Percentiles rank a stretch among this genome's conserved stretches.
These are phyloP conservation scores for Megathymus violae DNA, from an alignment of 1,140 invertebrate species.

Conservation along the genomic window DNA sequence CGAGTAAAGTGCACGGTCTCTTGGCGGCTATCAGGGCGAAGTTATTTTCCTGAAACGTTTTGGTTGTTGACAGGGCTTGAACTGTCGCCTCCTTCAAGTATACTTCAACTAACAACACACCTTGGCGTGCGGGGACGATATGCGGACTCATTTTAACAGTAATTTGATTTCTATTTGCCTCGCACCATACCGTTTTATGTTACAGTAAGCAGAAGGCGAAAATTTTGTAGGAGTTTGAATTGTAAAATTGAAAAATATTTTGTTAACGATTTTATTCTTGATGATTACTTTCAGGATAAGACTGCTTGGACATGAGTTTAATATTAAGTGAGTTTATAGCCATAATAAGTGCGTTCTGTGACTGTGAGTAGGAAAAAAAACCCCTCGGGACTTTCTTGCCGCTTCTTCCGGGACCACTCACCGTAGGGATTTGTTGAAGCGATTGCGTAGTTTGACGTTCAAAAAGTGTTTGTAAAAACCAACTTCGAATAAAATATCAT, in stretches of 20 bases:
- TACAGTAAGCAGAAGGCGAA: not conserved
- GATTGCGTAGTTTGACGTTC: too few relatives aligned
- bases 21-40: conserved; percentile 49
- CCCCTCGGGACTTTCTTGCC: too few relatives aligned
- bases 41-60: conserved; percentile 77
- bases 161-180: conserved; percentile 26
- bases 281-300: too few relatives aligned
- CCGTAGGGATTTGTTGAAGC: too few relatives aligned
- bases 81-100: conserved; percentile 26
- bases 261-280: conserved; percentile 2
- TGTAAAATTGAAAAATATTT: not conserved
- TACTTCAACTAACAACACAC: conserved; percentile 31
- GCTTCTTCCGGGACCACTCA: too few relatives aligned
- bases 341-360: too few relatives aligned
- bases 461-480: too few relatives aligned
- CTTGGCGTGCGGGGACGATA: conserved; percentile 14
- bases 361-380: too few relatives aligned
- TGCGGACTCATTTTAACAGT: conserved; percentile 7
- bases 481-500: too few relatives aligned
- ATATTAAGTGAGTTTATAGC: too few relatives aligned
- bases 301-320: too few relatives aligned
- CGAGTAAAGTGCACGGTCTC: conserved; percentile 70
- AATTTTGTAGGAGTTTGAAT: not conserved
- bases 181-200: not conserved
- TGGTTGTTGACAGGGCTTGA: conserved; percentile 62